Evolutionary conservation across 2,113 vertebrate species (phyloP).

Genomic region (Phyllostomus hastatus): DNA sequence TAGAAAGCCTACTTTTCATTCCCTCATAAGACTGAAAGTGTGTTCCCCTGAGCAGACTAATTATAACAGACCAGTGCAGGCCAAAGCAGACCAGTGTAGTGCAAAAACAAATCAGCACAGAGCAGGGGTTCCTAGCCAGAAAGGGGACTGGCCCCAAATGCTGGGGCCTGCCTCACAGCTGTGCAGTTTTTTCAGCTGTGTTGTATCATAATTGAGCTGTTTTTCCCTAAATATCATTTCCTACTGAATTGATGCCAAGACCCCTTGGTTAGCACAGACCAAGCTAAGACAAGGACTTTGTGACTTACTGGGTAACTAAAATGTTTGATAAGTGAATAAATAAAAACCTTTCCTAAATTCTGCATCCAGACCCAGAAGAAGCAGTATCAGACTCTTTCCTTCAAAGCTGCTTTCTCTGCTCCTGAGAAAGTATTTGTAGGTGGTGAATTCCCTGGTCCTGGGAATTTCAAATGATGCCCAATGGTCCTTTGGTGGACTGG

Average conservation of each 20-base stretch:
- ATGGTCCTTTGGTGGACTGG: not conserved
- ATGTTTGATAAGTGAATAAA: not conserved
- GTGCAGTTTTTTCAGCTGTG: not conserved
- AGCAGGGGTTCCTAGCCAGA: not conserved
- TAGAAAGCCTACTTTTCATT: no score
- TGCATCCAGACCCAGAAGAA: not conserved
- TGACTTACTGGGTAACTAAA: not conserved
- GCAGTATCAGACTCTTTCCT: not conserved
- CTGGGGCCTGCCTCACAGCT: not conserved
- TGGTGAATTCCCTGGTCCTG: not conserved
- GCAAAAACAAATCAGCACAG: not conserved
- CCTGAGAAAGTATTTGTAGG: not conserved
- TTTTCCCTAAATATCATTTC: not conserved
- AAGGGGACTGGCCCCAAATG: not conserved
- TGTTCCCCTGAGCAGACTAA: no score
- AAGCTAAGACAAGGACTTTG: not conserved
- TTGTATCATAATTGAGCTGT: not conserved
- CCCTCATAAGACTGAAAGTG: no score
- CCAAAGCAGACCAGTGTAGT: not conserved
- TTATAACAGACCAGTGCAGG: no score
- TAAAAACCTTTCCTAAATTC: not conserved
- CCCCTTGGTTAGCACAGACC: not conserved
- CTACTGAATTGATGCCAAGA: not conserved
- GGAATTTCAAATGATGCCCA: not conserved
- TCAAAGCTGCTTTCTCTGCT: not conserved